Evolutionary conservation across 2,888 invertebrate genomes (phyloP).

Genomic region (Eretmocerus hayati): DNA sequence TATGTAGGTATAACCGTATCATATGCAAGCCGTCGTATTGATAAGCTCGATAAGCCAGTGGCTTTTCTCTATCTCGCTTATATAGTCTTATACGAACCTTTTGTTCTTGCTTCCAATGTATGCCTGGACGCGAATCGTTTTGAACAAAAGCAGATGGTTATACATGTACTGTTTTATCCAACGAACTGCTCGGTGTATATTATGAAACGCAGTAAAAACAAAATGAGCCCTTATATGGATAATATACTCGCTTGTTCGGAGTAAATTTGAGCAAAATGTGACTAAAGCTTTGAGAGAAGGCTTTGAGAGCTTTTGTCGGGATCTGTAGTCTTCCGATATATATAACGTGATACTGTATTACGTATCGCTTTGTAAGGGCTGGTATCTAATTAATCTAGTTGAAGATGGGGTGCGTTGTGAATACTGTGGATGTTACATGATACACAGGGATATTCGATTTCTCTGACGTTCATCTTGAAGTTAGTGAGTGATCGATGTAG

Average conservation of each 20-base stretch:
- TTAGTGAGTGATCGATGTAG: too few relatives aligned
- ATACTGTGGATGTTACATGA: too few relatives aligned
- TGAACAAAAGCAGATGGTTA: slow-evolving; percentile 12
- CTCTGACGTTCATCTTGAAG: too few relatives aligned
- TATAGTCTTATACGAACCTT: too few relatives aligned
- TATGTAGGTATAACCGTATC: too few relatives aligned
- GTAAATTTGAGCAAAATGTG: slow-evolving; percentile 11
- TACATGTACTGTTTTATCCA: too few relatives aligned
- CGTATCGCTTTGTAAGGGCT: too few relatives aligned
- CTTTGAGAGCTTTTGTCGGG: slow-evolving; percentile 5
- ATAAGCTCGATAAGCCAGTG: slow-evolving; percentile 20
- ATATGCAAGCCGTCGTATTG: slow-evolving; percentile 3
- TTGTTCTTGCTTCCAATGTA: slow-evolving; percentile 13
- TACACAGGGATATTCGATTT: too few relatives aligned
- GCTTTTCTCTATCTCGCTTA: not conserved
- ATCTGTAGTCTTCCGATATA: too few relatives aligned
- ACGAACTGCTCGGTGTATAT: not conserved
- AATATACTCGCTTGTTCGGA: slow-evolving; percentile 15
- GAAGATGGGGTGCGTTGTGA: not conserved
- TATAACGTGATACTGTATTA: too few relatives aligned
- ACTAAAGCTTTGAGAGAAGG: too few relatives aligned
- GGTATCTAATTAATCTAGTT: slow-evolving; percentile 11
- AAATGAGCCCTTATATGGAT: slow-evolving; percentile 16
- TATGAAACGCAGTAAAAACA: slow-evolving; percentile 19
- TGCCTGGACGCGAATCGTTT: slow-evolving; percentile 1